Conservation (phyloP, 2,888 invertebrate genomes). For the Eretmocerus hayati region DNA sequence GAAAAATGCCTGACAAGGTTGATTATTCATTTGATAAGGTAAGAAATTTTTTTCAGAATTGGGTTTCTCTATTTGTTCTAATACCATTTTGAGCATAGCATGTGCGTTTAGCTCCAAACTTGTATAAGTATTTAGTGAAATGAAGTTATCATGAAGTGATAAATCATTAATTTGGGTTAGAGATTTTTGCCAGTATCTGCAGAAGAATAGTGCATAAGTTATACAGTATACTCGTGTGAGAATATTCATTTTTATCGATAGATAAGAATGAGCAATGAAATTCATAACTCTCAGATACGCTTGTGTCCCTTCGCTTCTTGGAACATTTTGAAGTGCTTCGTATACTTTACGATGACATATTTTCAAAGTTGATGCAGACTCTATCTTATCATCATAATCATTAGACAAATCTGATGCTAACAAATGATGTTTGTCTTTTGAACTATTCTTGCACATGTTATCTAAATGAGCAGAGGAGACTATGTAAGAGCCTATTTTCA, state of each 20-base stretch:
- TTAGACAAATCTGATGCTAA: not conserved
- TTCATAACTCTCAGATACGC: not conserved
- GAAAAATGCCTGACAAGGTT: too few relatives aligned
- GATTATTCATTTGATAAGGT: too few relatives aligned
- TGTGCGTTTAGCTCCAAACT: constrained; percentile 25
- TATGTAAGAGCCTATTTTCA: not conserved
- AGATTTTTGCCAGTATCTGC: constrained; percentile 23
- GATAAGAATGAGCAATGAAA: not conserved
- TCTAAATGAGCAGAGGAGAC: not conserved
- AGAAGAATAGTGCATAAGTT: constrained; percentile 19
- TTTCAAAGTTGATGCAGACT: not conserved
- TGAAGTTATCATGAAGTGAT: constrained; percentile 21
- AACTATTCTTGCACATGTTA: not conserved
- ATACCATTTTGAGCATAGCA: constrained; percentile 16
- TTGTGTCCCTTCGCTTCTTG: not conserved
- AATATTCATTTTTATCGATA: not conserved
- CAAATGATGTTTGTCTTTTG: not conserved
- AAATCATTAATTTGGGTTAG: constrained; percentile 10
- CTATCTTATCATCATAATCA: not conserved
- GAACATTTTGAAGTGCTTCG: not conserved
- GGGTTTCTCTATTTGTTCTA: constrained; percentile 1
- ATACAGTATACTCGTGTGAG: not conserved
- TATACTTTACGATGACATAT: not conserved
- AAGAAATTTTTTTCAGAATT: not conserved
- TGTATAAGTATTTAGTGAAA: constrained; percentile 21